Conservation (phyloP, 30 jellyfish, hydroid and myxozoan genomes). For the Hydractinia echinata region DNA sequence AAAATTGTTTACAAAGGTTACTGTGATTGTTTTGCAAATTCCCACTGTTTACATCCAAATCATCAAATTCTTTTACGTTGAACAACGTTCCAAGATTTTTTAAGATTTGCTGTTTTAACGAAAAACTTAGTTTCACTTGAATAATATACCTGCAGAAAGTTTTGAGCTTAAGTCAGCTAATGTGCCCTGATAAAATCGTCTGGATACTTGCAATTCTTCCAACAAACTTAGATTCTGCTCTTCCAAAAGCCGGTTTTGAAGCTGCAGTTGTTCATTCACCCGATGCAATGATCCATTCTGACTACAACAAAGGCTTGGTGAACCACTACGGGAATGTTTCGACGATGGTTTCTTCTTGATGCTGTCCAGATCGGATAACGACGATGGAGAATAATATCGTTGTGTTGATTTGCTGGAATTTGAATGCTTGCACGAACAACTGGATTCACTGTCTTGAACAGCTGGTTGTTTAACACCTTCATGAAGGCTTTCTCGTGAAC, state of each 20-base stretch:
- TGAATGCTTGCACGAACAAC: background rate
- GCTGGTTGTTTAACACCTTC: background rate
- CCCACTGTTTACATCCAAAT: too few species aligned
- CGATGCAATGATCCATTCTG: background rate
- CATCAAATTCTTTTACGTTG: too few species aligned
- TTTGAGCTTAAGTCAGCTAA: slow-evolving; percentile 27
- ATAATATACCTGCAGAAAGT: slow-evolving; percentile 12
- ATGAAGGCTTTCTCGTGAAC: slow-evolving; percentile 29
- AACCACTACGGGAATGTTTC: background rate
- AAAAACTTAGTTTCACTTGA: background rate
- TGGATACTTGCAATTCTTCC: slow-evolving; percentile 34
- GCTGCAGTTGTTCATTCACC: slow-evolving; percentile 30
- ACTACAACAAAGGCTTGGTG: slow-evolving; percentile 6
- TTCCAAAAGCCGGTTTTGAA: slow-evolving; percentile 25
- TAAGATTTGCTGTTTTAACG: background rate
- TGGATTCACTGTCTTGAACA: slow-evolving; percentile 6
- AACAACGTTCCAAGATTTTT: too few species aligned
- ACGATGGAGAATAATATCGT: background rate
- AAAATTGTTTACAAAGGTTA: too few species aligned
- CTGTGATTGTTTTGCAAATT: too few species aligned
- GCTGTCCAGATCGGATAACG: background rate
- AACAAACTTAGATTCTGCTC: slow-evolving; percentile 26
- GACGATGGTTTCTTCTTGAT: background rate
- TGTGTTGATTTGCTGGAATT: slow-evolving; percentile 22
- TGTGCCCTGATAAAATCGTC: slow-evolving; percentile 34